Base-by-base conservation (phyloP, 2,888 invertebrate genomes). In the Chironomus riparius region DNA sequence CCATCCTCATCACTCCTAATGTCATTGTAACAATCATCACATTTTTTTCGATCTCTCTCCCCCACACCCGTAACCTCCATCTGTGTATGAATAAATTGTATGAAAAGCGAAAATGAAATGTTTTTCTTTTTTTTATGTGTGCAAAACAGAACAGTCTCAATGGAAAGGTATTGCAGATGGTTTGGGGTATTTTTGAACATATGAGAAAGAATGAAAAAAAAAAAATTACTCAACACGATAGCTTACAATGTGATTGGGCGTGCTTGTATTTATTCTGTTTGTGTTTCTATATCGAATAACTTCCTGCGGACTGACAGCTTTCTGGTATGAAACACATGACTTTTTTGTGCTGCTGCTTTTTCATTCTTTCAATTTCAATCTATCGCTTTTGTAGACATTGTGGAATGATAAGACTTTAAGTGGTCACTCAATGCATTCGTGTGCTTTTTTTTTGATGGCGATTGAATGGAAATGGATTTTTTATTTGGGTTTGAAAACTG, bases 221-320 rank as follows among this genome's bases (percentile, higher is more conserved):
- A 50, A 50, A 15, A 24, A 24, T 24, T 56, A 18, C 56, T 56
- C 56, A 13, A 65, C 65, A 65, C 65, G 65, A 65, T 21, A 65
- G 24, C 21, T 24, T 65, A 21, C 22, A 65, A 65, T 24, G 65
- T 65, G 65, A 65, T 65, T 65, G 18, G 65, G 65, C 24, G 65
- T 65, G 22, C 28, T n/a, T 68, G 21, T 65, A 13, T 22, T 21
- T 65, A 13, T 65, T 24, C 65, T 65, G 65, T 24, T 65, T 65
- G 65, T 65, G 65, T 24, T 22, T 68, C 68, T 4, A 28, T 68
- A 68, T 68, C 68, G 47, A 68, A 47, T 68, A 22, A 68, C 68
- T 68, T 68, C 38, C 68, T 28, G 68, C 28, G 68, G 68, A 13
- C 28, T 68, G 68, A 21, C 28, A 38, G 38, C 10, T 38, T 10